These are phyloP conservation scores for Ophiothrix spiculata DNA, from an alignment of 35 echinoderm and acorn worm genomes.

Conservation along the genomic window DNA sequence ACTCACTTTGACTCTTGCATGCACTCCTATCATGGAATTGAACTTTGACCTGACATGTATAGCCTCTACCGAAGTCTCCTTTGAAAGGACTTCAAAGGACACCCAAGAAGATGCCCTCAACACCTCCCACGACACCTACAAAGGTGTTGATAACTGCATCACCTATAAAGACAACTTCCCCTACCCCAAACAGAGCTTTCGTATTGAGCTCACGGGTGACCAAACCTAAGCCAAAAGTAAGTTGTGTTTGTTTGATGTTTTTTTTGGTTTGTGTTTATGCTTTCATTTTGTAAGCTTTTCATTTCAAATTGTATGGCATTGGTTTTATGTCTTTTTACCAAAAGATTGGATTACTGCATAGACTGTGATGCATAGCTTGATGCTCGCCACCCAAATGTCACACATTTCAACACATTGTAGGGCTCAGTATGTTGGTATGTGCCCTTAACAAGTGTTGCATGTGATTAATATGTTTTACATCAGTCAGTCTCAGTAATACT, in stretches of 20 bases:
- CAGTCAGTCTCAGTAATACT: too few relatives aligned
- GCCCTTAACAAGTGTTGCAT: too few relatives aligned
- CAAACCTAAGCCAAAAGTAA: constrained; percentile 4
- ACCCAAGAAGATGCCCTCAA: neutral
- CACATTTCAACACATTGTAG: too few relatives aligned
- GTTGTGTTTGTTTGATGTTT: neutral
- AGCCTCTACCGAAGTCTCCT: neutral
- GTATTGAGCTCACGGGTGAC: neutral
- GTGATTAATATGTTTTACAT: too few relatives aligned
- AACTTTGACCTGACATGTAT: neutral
- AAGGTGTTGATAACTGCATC: neutral
- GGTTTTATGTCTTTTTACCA: too few relatives aligned
- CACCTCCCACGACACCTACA: neutral
- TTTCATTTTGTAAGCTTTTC: too few relatives aligned
- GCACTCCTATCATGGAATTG: neutral
- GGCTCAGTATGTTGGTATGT: too few relatives aligned
- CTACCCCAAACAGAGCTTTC: neutral
- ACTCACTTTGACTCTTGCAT: neutral
- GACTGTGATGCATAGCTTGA: too few relatives aligned
- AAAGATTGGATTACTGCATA: too few relatives aligned
- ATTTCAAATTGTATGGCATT: too few relatives aligned
- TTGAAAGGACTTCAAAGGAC: neutral
- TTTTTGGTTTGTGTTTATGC: too few relatives aligned
- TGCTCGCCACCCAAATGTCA: too few relatives aligned
- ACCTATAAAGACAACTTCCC: neutral